Base-by-base conservation (phyloP, 2,888 invertebrate species). In the Heliconius ismenius region DNA sequence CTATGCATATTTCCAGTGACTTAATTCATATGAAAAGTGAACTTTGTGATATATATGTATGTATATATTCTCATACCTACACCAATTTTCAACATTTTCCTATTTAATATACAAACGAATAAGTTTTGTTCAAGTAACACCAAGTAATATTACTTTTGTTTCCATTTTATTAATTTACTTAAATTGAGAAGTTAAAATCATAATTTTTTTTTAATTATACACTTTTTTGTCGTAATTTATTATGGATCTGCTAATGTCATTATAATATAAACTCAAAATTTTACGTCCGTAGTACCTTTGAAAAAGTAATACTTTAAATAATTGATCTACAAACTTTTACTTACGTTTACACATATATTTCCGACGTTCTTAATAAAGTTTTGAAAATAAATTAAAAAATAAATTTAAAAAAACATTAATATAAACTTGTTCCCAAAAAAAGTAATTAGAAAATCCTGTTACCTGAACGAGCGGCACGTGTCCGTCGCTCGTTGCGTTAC, bases 401-500 rank as follows among this genome's bases (percentile, higher is more conserved):
- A 70, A 32, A n/a, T 18, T 24, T 36, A 72, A 24, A n/a, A 24
- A 24, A 24, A 43, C 15, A 10, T 18, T 26, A 26, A 39, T 39
- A 18, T 62, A 26, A n/a, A 43, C 6, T 73, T 72, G n/a, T 62
- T 72, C 26, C 62, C 73, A 72, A 74, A 65, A 76, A 65, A 69
- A 60, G 83, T 82, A 81, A 83, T 84, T 85, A 83, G 81, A 82
- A 68, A 83, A 88, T 90, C 88, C 90, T 90, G 92, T 93, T 93
- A 92, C 92, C 92, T 92, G 90, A 92, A 89, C 90, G 92, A 92
- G 90, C 89, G 92, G 90, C 86, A 89, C 87, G 87, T 87, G 89
- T 91, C 90, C 90, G 93, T 92, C 93, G 93, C 93, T 93, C 91
- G 89, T 90, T 87, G 89, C 89, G 94, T 94, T 94, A 94, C 94